These are phyloP conservation scores for Dusona sp. DNA, from an alignment of 2,888 invertebrate species.

Conservation along the genomic window DNA sequence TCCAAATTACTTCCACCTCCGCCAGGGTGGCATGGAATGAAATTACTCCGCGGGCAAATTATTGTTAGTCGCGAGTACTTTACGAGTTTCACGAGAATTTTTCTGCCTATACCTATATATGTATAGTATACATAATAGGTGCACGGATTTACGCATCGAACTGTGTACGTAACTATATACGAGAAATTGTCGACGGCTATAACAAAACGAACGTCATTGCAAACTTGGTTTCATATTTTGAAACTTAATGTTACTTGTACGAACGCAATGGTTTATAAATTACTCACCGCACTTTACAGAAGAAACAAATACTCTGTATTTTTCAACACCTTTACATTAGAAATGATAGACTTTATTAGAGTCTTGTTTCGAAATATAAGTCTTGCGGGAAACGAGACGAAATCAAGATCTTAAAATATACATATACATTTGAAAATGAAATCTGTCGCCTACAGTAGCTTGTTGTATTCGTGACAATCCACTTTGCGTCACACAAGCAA, in stretches of 20 bases:
- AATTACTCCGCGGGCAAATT: not conserved
- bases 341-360: constrained; percentile 32
- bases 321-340: constrained; percentile 4
- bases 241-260: not conserved
- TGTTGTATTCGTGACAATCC: constrained; percentile 67
- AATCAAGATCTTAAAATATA: constrained; percentile 24
- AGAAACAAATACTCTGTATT: constrained; percentile 22
- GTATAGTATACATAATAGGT: not conserved
- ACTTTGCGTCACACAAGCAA: constrained; percentile 70
- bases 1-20: not conserved
- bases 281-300: constrained; percentile 19
- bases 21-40: not conserved
- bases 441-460: constrained; percentile 45
- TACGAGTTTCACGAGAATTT: constrained; percentile 3
- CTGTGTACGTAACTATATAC: not conserved
- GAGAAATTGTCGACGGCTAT: constrained; percentile 27
- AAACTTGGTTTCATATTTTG: constrained; percentile 10
- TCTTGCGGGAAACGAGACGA: constrained; percentile 25
- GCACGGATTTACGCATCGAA: constrained; percentile 8
- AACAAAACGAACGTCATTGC: constrained; percentile 28
- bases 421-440: constrained; percentile 26
- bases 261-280: not conserved
- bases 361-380: constrained; percentile 48
- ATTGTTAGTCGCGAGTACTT: not conserved
- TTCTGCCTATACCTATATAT: not conserved